These are phyloP conservation scores for Mus spretus DNA, from an alignment of 2,797 vertebrate species.

Conservation along the genomic window DNA sequence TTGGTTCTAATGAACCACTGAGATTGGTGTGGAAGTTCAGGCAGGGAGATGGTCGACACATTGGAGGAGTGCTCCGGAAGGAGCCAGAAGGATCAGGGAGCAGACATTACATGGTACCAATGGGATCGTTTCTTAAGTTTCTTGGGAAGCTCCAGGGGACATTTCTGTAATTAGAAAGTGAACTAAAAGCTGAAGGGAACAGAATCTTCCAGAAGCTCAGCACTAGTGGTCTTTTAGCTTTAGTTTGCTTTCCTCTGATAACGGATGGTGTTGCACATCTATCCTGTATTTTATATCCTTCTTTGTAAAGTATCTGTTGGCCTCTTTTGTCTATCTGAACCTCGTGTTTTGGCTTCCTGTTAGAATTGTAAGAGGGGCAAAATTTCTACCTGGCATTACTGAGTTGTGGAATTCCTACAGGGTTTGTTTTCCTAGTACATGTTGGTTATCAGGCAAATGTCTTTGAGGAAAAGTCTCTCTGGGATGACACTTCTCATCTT, in stretches of 20 bases:
- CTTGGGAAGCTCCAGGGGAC: background rate
- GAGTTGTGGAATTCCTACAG: background rate
- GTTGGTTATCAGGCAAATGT: background rate
- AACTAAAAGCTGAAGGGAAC: background rate
- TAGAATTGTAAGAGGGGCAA: background rate
- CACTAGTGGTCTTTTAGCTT: background rate
- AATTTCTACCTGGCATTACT: background rate
- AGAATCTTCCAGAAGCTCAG: background rate
- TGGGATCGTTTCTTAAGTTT: background rate
- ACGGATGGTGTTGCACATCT: background rate
- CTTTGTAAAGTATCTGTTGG: background rate
- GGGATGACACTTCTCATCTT: background rate
- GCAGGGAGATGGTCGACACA: background rate
- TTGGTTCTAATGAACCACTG: background rate
- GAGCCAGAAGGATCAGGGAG: background rate
- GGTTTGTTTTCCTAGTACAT: background rate
- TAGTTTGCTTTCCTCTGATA: background rate
- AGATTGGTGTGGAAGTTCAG: background rate
- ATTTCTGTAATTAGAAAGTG: background rate
- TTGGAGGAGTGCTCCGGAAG: background rate
- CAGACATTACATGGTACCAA: background rate
- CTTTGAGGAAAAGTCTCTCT: background rate
- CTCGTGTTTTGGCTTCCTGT: background rate
- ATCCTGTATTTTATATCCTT: background rate
- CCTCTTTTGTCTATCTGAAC: background rate